A percentile compares a stretch with the other conserved stretches of the same genome.
phyloP scores from a whole-genome alignment of 2,113 vertebrate species.

The Rhinoderma darwinii region DNA sequence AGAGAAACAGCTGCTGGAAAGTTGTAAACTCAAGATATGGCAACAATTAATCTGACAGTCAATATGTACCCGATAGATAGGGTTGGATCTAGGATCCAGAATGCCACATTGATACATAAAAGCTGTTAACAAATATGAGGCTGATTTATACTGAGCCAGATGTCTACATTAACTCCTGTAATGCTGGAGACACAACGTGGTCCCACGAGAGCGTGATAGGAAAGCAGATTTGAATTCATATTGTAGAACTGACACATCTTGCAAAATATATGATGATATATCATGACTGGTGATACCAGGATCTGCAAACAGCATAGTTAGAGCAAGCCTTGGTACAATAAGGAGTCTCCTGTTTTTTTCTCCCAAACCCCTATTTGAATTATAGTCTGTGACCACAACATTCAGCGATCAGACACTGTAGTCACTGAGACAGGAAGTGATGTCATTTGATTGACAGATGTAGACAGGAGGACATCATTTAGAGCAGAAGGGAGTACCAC shows the following conservation, averaged over 20 bases:
- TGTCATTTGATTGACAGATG: too few relatives aligned
- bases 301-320: neutral
- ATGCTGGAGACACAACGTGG: neutral
- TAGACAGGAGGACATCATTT: too few relatives aligned
- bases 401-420: too few relatives aligned
- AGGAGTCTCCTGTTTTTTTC: neutral
- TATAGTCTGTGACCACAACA: too few relatives aligned
- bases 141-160: constrained; percentile 45
- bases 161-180: constrained; percentile 33
- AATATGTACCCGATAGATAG: constrained; percentile 41
- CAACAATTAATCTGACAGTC: constrained; percentile 47
- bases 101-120: constrained; percentile 33
- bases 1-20: constrained; percentile 43
- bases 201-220: neutral
- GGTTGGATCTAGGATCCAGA: constrained; percentile 13
- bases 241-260: too few relatives aligned
- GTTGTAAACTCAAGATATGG: constrained; percentile 44
- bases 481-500: too few relatives aligned
- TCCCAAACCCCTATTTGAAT: too few relatives aligned
- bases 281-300: neutral
- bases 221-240: neutral
- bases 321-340: neutral
- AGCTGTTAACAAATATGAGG: constrained; percentile 18
- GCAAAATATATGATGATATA: neutral
- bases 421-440: too few relatives aligned